These are phyloP conservation scores for Lucilia sericata DNA, from an alignment of 1,140 invertebrate species.

Conservation along the genomic window DNA sequence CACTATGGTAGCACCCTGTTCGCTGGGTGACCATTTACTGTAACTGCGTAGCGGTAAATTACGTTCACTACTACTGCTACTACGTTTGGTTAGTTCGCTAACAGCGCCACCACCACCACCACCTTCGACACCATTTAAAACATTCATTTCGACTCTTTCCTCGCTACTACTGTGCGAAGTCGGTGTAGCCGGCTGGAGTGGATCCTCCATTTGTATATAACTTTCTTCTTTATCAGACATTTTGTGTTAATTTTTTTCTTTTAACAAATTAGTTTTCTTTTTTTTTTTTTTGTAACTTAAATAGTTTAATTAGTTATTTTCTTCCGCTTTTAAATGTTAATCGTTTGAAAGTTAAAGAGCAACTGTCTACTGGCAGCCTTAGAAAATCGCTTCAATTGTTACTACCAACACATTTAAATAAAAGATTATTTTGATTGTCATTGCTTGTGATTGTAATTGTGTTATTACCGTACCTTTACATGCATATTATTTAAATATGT, in stretches of 20 bases:
- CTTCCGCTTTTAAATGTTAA: neutral
- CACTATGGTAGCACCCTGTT: slow-evolving; percentile 76
- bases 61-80: slow-evolving; percentile 58
- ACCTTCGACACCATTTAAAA: slow-evolving; percentile 1
- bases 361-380: slow-evolving; percentile 4
- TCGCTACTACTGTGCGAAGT: neutral
- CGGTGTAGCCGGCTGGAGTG: neutral
- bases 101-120: neutral
- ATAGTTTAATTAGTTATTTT: neutral
- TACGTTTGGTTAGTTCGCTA: slow-evolving; percentile 54
- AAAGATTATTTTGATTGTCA: neutral
- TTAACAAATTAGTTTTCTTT: neutral
- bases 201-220: slow-evolving; percentile 40
- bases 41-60: slow-evolving; percentile 67
- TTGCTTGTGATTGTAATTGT: neutral
- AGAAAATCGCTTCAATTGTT: neutral
- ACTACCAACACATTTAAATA: neutral
- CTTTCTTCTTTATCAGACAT: slow-evolving; percentile 30
- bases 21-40: slow-evolving; percentile 69
- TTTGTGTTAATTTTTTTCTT: neutral
- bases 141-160: neutral
- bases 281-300: neutral
- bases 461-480: neutral
- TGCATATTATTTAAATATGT: neutral
- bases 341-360: neutral